Evolutionary conservation across 2,797 vertebrate species (phyloP), one percentile per base, ranked within the genome.

Genomic region (Telmatherina bonti): DNA sequence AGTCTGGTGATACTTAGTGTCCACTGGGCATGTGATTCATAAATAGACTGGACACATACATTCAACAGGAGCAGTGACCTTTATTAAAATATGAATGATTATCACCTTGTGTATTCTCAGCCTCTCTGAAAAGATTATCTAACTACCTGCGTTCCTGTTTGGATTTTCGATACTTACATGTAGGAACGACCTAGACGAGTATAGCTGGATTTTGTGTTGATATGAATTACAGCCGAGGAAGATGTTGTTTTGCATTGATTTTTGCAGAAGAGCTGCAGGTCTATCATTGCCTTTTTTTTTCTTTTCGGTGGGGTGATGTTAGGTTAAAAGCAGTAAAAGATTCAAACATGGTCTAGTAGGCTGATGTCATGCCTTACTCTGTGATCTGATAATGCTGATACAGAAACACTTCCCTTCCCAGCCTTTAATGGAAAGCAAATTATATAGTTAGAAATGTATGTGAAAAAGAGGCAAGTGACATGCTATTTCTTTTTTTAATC

Each of bases 21-120:
- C 72, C 58, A 16, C 45, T 29, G 81, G 72, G 81, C 70, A 47
- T 31, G n/a, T 27, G 74, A 67, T 59, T 81, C 83, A 89, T 89
- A 88, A 87, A 91, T 67, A 84, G 77, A 60, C 75, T 30, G 24
- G 73, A 77, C 73, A 63, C 76, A 73, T 52, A 70, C 58, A 72
- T 81, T 72, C 81, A 85, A 85, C 60, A 81, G 84, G 89, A 91
- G 81, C 76, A 87, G 82, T 83, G 72, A 72, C 67, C 67, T 88
- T 91, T 90, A 92, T 92, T 92, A 90, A 89, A 90, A 90, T 74
- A 55, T 86, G 88, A 87, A 85, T 79, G 81, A 85, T 88, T 83
- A 91, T 89, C 83, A 86, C 79, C 81, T 69, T 1, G 11, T 72
- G 80, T 68, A 61, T 77, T 79, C 86, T 90, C 82, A 87, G 3